Percentiles rank a stretch among this genome's conserved stretches.
Conservation (phyloP, 2,113 vertebrate species). For the Lampris incognitus region DNA sequence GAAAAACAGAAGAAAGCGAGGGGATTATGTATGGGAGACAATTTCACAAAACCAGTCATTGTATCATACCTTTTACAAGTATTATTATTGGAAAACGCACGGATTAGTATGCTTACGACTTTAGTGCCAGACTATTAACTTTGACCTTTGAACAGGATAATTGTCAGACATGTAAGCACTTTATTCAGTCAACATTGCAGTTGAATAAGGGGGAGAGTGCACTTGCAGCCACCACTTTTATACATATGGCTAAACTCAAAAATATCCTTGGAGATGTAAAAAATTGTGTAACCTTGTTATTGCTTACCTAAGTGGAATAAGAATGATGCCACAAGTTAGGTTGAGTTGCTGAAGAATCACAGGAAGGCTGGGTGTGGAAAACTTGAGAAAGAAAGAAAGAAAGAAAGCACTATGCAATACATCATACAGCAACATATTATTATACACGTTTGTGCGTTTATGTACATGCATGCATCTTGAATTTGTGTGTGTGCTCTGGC, state of each 20-base stretch:
- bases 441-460: background rate
- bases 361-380: conserved; percentile 88
- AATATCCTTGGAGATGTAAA: background rate
- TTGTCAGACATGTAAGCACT: too few species aligned
- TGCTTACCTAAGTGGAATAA: conserved; percentile 90
- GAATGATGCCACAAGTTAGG: conserved; percentile 91
- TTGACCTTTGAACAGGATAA: background rate
- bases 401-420: background rate
- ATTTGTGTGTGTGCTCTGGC: too few species aligned
- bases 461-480: background rate
- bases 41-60: too few species aligned
- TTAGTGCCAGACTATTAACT: background rate
- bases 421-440: background rate
- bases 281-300: background rate
- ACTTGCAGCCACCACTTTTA: background rate
- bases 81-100: too few species aligned
- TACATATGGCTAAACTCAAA: background rate
- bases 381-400: conserved; percentile 72
- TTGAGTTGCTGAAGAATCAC: conserved; percentile 93
- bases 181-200: too few species aligned
- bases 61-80: too few species aligned
- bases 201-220: too few species aligned
- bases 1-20: background rate
- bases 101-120: too few species aligned
- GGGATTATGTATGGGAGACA: background rate